Base-by-base conservation (phyloP, 2,797 vertebrate genomes). In the Acridotheres tristis region DNA sequence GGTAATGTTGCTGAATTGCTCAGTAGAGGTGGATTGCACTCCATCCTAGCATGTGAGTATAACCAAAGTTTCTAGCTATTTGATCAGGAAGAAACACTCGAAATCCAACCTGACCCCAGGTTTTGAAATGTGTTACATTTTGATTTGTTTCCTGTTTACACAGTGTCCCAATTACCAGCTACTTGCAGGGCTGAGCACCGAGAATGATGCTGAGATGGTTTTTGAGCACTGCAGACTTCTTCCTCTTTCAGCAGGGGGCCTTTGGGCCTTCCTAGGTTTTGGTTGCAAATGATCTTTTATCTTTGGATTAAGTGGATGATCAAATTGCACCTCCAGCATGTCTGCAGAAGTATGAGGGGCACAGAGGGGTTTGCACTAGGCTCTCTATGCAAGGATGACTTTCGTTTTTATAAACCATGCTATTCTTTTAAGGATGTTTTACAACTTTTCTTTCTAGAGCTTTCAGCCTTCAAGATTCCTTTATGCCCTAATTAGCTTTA, bases 401-500 rank as follows among this genome's bases (percentile, higher is more conserved):
- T 84, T 74, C 1, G 30, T 38, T 89, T 75, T 67, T 67, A 65
- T 80, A 74, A 66, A 43, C 7, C 12, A 32, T 57, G 34, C 27
- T 71, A 40, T 59, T 93, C 81, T 78, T 86, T 88, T 10, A 22
- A 17, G 45, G 0, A 47, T 67, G 5, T 27, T 94, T 88, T 73
- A 26, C n/a, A 80, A 55, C 25, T 71, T 92, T 77, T 93, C 36
- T 83, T 89, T 76, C 17, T 67, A 51, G 55, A 93, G 88, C 26
- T 88, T 93, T 91, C 76, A 68, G 50, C 32, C 26, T 78, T 90
- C n/a, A 69, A 76, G 73, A 66, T 63, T 73, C 77, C 79, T 96
- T 82, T 73, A 67, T 82, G 66, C 63, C 67, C 62, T 94, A 89
- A 93, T 94, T 96, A 91, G 42, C 71, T 65, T 91, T 86, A 84